Evolutionary conservation across 2,113 vertebrate species (phyloP), one percentile per base, ranked within the genome.

Genomic region (Baryphthengus martii): DNA sequence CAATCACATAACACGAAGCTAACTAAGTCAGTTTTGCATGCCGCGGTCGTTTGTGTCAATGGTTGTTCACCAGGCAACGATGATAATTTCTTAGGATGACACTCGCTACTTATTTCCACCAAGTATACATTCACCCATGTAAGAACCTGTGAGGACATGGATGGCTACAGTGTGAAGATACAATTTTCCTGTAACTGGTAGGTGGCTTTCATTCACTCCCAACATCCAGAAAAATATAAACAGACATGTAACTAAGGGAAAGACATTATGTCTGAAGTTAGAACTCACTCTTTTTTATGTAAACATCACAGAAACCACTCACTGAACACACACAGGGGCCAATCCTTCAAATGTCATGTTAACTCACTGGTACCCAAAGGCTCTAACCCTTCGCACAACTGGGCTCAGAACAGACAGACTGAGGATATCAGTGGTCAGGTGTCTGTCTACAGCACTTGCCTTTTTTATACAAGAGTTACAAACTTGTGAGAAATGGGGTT

Each of bases 401-500:
- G 42, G 35, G 24, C 45, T 67, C 65, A 76, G 65, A 52, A 68
- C 29, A 67, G 70, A 17, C 44, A 73, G 17, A 59, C 71, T 58
- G 31, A 40, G 86, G 79, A 35, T 47, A 65, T 87, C 66, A 56
- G 3, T 31, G 42, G 71, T 82, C 52, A 91, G 67, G 28, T 56
- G 55, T 28, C 71, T 91, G 80, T 80, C 93, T 52, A 9, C 4
- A 4, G 94, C 63, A 52, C 44, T 61, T 83, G 44, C 70, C 68
- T 85, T 85, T 55, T 61, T 73, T 62, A 67, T n/a, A 47, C 26
- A 24, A 33, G 83, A 92, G 91, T 50, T 87, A 89, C 73, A 85
- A 90, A 67, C 42, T 62, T 62, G 39, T 58, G 81, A 95, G 91
- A 90, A 81, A 84, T 3, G 2, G 66, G 71, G 20, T 83, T 5